Base-by-base conservation (phyloP, 2,888 invertebrate species). In the Glaucopsyche alexis region DNA sequence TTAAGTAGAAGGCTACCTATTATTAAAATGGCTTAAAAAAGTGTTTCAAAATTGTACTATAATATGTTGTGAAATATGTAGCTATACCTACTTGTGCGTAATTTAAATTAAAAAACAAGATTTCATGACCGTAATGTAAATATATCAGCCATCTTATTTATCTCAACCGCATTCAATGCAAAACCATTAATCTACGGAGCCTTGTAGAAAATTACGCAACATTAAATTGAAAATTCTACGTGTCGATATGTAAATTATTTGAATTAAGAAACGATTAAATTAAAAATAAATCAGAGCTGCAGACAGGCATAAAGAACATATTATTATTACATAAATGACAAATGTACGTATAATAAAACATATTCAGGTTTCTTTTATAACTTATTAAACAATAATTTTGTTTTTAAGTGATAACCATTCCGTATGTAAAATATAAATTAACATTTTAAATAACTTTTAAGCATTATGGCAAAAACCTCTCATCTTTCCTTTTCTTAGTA, bases 121-220 rank as follows among this genome's bases (percentile, higher is more conserved):
- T 11, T 9, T 45, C 11, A 2, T 47, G 69, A 49, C 16, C n/a
- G 6, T 60, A 29, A 49, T 47, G 29, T 19, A 19, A 40, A 67
- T 67, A 67, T 16, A 67, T 69, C 29, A 8, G 14, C 69, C 29
- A 69, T 69, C 16, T 67, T 49, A 47, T 45, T 49, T 69, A 49
- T 49, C 29, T 29, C 47, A 60, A 11, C 69, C 19, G 66, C 45
- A 66, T 45, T 67, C 11, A 45, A 67, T 16, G 67, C 67, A 45
- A 45, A 66, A 29, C 14, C 49, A 69, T 69, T 69, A 47, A 69
- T 69, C 69, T 49, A 69, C 14, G 14, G 19, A 69, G 49, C 49
- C 69, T 49, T 69, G 69, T 14, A 29, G 67, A 67, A 45, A 42
- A 69, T 69, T 29, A 69, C 38, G 69, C 29, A 69, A 38, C 19